Evolutionary conservation across 2,888 invertebrate genomes (phyloP), one percentile per base, ranked within the genome.

Genomic region (Prosopocoilus inquinatus): DNA sequence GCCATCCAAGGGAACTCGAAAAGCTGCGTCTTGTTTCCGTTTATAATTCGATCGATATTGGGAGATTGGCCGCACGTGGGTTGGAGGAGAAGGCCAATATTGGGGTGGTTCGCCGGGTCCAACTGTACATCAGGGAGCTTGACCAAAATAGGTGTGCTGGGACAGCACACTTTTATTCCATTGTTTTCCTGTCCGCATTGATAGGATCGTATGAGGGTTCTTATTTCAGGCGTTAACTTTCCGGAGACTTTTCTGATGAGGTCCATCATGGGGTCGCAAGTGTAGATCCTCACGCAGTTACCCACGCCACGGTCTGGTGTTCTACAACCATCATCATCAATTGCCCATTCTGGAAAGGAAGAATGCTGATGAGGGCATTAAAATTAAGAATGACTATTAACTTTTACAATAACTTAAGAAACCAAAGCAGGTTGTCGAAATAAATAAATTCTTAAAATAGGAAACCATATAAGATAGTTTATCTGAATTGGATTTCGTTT

Each of bases 1-100:
- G 84, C 88, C 87, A 89, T 86, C 90, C 90, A 90, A 0, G 90
- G 90, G 75, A 83, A 88, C 64, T 89, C 86, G 16, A 79, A 82
- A 2, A 88, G 69, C 0, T 70, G 72, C 0, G 89, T 84, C 52
- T 78, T 76, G 16, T 82, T 80, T 0, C 89, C 90, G 2, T 82
- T 81, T 35, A 82, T 75, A 45, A 90, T 82, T 64, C 82, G 82
- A 2, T 58, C 60, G 45, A 81, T 77, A 4, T 76, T 73, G 3
- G 78, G 76, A 9, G 82, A 72, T 0, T 72, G 72, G 0, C 89
- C 89, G 66, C 89, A 90, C 0, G 71, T 64, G n/a, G 61, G 52
- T 2, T 5, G 15, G 7, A 54, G 50, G 12, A 54, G 35, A 13
- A 54, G 39, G n/a, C 34, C 48, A 47, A 34, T 50, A 57, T 35